Evolutionary conservation across 2,113 vertebrate genomes (phyloP).

Genomic region (Cyprinodon variegatus): DNA sequence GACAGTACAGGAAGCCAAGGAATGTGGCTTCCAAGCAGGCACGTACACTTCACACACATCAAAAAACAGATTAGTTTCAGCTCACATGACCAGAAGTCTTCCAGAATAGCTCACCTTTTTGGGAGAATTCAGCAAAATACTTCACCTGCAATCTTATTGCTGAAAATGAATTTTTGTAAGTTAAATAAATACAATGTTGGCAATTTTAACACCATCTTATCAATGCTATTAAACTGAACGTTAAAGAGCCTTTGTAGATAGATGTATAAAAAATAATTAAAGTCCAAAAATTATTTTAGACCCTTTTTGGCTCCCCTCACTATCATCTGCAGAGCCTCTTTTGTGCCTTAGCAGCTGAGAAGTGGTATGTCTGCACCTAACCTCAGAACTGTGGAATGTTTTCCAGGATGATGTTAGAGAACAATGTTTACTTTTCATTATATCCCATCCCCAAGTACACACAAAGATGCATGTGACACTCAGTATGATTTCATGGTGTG

Average conservation of each 20-base stretch:
- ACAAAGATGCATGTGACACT: neutral
- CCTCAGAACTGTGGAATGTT: too few species aligned
- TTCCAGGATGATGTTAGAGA: too few species aligned
- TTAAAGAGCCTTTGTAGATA: too few species aligned
- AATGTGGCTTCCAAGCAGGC: constrained; percentile 37
- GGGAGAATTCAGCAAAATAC: neutral
- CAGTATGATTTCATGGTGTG: neutral
- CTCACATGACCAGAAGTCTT: constrained; percentile 19
- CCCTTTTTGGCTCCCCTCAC: too few species aligned
- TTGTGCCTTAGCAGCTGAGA: too few species aligned
- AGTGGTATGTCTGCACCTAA: too few species aligned
- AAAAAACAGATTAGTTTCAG: constrained; percentile 40
- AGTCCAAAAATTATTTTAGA: too few species aligned
- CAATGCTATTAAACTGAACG: too few species aligned
- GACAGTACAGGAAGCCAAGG: constrained; percentile 7
- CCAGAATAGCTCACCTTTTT: constrained; percentile 7
- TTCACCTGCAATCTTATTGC: neutral
- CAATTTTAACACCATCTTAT: neutral
- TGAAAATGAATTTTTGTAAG: constrained; percentile 3
- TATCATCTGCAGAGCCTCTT: too few species aligned
- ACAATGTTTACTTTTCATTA: too few species aligned
- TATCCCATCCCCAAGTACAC: neutral
- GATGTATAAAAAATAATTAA: too few species aligned
- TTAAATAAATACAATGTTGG: neutral
- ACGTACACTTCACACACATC: constrained; percentile 1